Base-by-base conservation (phyloP, 2,888 invertebrate genomes). In the Tenthredo notha region DNA sequence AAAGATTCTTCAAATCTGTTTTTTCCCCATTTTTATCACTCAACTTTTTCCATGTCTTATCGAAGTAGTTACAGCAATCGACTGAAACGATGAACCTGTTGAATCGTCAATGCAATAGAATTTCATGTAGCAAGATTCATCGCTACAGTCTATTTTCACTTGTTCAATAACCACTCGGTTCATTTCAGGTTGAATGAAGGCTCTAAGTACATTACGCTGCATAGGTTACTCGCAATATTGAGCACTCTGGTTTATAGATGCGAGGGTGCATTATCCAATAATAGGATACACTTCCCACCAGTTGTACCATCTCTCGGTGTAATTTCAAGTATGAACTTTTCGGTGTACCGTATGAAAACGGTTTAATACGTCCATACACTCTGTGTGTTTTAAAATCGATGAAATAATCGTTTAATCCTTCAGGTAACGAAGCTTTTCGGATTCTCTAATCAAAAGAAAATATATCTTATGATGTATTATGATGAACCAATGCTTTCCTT, bases 11-110 rank as follows among this genome's bases (percentile, higher is more conserved):
- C 54, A 54, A 54, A 54, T 6, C 7, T n/a, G n/a, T 54, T 54
- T 54, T 7, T n/a, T 7, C n/a, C 50, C 54, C 18, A n/a, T n/a
- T n/a, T 54, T 54, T 54, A 54, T 54, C 54, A 54, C n/a, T n/a
- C 54, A 54, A 18, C n/a, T 54, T 54, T 54, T 54, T 54, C n/a
- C 54, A 6, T 47, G 15, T 47, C 47, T 47, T 47, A 12, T 12
- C 15, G 47, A 15, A 12, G 47, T n/a, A 54, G 54, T 54, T 54
- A 7, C 10, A 54, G n/a, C 54, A n/a, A 50, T 54, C n/a, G n/a
- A n/a, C n/a, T n/a, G n/a, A n/a, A 54, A 54, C n/a, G n/a, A 54
- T n/a, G n/a, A n/a, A 54, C 54, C 54, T 54, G 54, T 54, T 54
- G 54, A 54, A 54, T 54, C 54, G 54, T n/a, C n/a, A n/a, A n/a